phyloP scores from a whole-genome alignment of 2,888 invertebrate genomes.

The Acanthosepion pharaonis region DNA sequence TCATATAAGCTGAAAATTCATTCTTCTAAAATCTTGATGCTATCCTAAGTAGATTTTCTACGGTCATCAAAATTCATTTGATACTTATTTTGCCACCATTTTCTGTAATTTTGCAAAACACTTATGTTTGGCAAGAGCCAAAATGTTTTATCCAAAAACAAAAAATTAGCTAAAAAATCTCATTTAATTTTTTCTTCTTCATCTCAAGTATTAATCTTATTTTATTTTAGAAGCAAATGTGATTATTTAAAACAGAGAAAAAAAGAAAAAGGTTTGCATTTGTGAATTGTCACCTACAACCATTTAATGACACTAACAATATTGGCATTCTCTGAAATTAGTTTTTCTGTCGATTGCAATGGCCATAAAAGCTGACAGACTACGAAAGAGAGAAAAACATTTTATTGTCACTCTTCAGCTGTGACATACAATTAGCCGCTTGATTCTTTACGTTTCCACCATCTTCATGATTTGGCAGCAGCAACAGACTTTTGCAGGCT shows the following conservation, averaged over 20 bases:
- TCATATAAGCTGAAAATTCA: no score
- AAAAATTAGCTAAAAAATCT: no score
- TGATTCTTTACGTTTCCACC: not conserved
- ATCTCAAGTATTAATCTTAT: not conserved
- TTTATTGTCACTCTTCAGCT: not conserved
- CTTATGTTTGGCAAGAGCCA: no score
- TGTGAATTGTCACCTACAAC: not conserved
- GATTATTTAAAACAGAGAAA: not conserved
- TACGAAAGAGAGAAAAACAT: not conserved
- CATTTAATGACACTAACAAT: slow-evolving; percentile 6
- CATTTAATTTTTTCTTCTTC: not conserved
- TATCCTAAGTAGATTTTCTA: no score
- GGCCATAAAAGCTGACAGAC: not conserved
- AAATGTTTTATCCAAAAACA: no score
- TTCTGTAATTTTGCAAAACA: no score
- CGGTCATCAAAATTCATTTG: no score
- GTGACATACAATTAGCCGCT: not conserved
- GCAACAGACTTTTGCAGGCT: not conserved
- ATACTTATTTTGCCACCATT: no score
- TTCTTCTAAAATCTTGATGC: no score
- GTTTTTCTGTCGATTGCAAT: not conserved
- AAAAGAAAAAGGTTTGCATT: not conserved
- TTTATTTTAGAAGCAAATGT: not conserved
- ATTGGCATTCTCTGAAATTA: not conserved
- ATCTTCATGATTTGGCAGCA: not conserved